Percentiles rank a stretch among this genome's conserved stretches.
Conservation (phyloP, 2,888 invertebrate species). For the Chymomyza fuscimana region DNA sequence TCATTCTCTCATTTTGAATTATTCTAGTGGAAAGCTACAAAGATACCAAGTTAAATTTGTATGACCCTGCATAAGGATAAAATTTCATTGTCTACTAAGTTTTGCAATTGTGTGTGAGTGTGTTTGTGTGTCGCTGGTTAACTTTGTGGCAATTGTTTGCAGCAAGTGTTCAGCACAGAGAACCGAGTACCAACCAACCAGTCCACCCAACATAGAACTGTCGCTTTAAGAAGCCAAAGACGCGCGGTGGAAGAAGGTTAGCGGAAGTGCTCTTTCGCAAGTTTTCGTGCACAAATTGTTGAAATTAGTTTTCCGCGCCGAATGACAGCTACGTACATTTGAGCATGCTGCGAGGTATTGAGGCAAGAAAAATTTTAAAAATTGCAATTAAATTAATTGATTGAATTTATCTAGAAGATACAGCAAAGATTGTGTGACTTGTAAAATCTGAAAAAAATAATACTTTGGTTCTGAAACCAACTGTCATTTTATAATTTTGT, state of each 20-base stretch:
- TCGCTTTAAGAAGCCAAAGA: conserved; percentile 14
- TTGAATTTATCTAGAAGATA: conserved; percentile 13
- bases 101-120: conserved; percentile 3
- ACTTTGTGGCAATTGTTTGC: conserved; percentile 68
- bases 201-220: conserved; percentile 24
- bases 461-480: too few relatives aligned
- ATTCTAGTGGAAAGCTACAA: conserved; percentile 28
- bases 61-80: conserved; percentile 36
- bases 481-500: too few relatives aligned
- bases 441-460: too few relatives aligned
- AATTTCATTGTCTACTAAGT: conserved; percentile 55
- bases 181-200: not conserved
- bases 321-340: conserved; percentile 63
- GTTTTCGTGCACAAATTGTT: conserved; percentile 71
- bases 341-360: conserved; percentile 20
- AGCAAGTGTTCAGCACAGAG: conserved; percentile 33
- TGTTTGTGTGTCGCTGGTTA: conserved; percentile 45
- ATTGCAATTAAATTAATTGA: conserved; percentile 70
- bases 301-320: conserved; percentile 69
- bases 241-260: not conserved
- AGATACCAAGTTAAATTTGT: conserved; percentile 36
- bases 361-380: conserved; percentile 19
- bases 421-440: not conserved
- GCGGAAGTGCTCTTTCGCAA: conserved; percentile 67
- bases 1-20: not conserved